Conservation (phyloP, 2,113 vertebrate genomes). For the Delphinapterus leucas region DNA sequence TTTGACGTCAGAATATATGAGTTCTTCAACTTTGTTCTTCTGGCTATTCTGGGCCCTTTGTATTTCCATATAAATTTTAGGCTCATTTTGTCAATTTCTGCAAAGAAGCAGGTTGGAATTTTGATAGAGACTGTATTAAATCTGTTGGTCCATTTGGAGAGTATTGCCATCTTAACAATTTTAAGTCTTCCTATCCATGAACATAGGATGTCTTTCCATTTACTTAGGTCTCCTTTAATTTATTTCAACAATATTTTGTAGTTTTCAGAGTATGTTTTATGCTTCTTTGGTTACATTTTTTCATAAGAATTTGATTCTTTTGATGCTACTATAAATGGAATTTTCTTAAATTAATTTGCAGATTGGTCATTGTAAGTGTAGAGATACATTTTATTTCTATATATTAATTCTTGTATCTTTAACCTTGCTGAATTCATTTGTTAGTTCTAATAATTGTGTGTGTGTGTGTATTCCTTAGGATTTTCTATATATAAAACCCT, state of each 20-base stretch:
- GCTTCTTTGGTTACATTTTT: conserved; percentile 30
- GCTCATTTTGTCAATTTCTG: neutral
- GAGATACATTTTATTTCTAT: neutral
- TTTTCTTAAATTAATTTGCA: conserved; percentile 28
- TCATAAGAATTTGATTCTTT: conserved; percentile 29
- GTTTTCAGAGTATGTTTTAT: conserved; percentile 22
- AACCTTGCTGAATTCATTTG: neutral
- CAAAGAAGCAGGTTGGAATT: neutral
- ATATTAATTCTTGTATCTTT: neutral
- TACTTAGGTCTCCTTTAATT: neutral
- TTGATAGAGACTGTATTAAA: neutral
- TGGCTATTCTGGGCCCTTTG: neutral
- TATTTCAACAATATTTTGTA: neutral
- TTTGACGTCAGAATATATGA: neutral
- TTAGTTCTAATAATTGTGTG: neutral
- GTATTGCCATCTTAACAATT: neutral
- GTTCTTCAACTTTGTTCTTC: neutral
- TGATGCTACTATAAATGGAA: neutral
- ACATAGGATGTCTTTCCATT: neutral
- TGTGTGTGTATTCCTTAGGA: neutral
- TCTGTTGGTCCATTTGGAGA: neutral
- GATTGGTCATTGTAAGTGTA: neutral
- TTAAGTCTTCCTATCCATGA: neutral
- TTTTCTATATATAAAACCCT: conserved; percentile 6
- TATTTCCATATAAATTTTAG: conserved; percentile 14